Percentiles rank a stretch among this genome's conserved stretches.
These are phyloP conservation scores for Polyommatus iphigenia DNA, from an alignment of 2,888 invertebrate species.

Conservation along the genomic window DNA sequence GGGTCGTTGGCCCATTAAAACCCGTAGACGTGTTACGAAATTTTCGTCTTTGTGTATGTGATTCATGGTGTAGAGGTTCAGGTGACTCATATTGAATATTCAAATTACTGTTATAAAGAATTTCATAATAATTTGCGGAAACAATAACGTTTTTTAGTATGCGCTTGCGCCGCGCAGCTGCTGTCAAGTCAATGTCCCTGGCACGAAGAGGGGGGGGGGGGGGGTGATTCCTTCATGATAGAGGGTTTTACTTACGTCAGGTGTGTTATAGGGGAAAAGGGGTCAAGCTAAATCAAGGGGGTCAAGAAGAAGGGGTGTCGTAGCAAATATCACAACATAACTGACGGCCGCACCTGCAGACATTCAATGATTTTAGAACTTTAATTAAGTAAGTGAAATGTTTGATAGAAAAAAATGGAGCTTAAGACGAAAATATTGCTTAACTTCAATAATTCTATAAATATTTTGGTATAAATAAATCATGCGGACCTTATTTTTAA, in stretches of 20 bases:
- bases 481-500: no score
- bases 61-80: constrained; percentile 11
- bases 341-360: no score
- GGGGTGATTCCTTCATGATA: background rate
- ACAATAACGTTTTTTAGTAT: constrained; percentile 6
- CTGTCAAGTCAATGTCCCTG: background rate
- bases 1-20: constrained; percentile 18
- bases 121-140: constrained; percentile 11
- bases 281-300: no score
- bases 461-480: no score
- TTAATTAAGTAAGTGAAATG: no score
- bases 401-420: no score
- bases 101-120: constrained; percentile 13
- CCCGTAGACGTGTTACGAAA: constrained; percentile 2
- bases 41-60: constrained; percentile 3
- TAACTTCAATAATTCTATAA: no score
- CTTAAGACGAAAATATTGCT: no score
- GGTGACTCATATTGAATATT: background rate
- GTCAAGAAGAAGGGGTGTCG: no score
- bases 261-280: background rate
- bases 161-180: background rate
- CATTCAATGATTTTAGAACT: no score
- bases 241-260: background rate
- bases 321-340: no score
- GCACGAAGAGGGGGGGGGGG: no score